A percentile compares a stretch with the other conserved stretches of the same genome.
Conservation (phyloP, 2,113 vertebrate species). For the Geothlypis trichas region DNA sequence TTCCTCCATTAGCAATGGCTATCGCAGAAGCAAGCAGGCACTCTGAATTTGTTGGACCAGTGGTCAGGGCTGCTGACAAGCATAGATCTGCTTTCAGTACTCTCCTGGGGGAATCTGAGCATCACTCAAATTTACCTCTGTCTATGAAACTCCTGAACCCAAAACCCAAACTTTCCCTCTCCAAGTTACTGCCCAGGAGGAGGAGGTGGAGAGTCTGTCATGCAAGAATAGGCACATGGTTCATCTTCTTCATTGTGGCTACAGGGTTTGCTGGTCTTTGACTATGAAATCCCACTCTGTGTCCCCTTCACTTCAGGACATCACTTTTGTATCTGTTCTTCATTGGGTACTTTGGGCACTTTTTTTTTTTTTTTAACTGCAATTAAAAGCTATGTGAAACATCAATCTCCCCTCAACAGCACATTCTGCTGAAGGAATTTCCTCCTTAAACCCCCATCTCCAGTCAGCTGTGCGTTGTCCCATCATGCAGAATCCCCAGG, state of each 20-base stretch:
- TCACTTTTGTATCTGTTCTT: not conserved
- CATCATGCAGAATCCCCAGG: accelerated
- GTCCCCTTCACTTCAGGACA: not conserved
- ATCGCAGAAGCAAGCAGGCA: not conserved
- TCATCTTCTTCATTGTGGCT: not conserved
- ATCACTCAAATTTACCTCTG: not conserved
- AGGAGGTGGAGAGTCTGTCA: not conserved
- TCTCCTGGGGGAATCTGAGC: not conserved
- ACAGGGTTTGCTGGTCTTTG: not conserved
- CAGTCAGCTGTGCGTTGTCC: not conserved
- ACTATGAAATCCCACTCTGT: not conserved
- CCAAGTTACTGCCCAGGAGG: not conserved
- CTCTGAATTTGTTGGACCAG: not conserved
- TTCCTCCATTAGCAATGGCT: not conserved
- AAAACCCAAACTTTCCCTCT: not conserved
- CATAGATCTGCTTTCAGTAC: not conserved
- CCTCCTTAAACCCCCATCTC: not conserved
- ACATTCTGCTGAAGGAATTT: not conserved
- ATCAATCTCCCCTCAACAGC: not conserved
- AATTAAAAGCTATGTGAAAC: not conserved
- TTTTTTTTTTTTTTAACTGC: not conserved
- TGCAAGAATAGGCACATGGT: not conserved
- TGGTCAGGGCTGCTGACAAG: not conserved
- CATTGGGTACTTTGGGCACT: not conserved
- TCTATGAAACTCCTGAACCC: not conserved